Conservation (phyloP, 2,888 invertebrate species). For the Rhingia rostrata region DNA sequence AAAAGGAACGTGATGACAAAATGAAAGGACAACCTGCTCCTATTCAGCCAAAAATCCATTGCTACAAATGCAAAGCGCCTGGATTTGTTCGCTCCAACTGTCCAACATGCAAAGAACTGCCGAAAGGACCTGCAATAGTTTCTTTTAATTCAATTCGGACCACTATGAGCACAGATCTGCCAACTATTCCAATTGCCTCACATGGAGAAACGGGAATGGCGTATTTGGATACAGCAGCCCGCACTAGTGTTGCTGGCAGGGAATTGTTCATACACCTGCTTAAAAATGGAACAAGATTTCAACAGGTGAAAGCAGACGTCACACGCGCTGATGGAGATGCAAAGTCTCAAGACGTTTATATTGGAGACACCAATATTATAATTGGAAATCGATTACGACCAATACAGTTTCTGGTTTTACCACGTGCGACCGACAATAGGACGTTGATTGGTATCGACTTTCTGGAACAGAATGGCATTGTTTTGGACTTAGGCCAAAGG, state of each 20-base stretch:
- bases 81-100: no score
- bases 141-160: slow-evolving; percentile 36
- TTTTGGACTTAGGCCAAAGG: slow-evolving; percentile 19
- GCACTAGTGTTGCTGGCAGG: slow-evolving; percentile 47
- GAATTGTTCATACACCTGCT: slow-evolving; percentile 17
- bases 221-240: slow-evolving; percentile 42
- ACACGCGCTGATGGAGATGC: slow-evolving; percentile 16
- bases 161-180: slow-evolving; percentile 9
- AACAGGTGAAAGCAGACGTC: slow-evolving; percentile 3
- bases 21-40: no score
- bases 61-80: no score
- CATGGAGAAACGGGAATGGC: slow-evolving; percentile 47
- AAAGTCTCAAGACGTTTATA: not conserved
- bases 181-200: slow-evolving; percentile 25
- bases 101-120: slow-evolving; percentile 12
- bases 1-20: no score
- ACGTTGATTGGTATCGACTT: slow-evolving; percentile 52
- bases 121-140: slow-evolving; percentile 14
- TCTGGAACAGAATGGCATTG: slow-evolving; percentile 25
- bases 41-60: no score
- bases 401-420: slow-evolving; percentile 22
- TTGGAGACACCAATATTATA: slow-evolving; percentile 5
- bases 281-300: slow-evolving; percentile 12
- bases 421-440: slow-evolving; percentile 20
- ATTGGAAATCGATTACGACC: slow-evolving; percentile 35